Base-by-base conservation (phyloP, 2,113 vertebrate species). In the Leptosomus discolor region DNA sequence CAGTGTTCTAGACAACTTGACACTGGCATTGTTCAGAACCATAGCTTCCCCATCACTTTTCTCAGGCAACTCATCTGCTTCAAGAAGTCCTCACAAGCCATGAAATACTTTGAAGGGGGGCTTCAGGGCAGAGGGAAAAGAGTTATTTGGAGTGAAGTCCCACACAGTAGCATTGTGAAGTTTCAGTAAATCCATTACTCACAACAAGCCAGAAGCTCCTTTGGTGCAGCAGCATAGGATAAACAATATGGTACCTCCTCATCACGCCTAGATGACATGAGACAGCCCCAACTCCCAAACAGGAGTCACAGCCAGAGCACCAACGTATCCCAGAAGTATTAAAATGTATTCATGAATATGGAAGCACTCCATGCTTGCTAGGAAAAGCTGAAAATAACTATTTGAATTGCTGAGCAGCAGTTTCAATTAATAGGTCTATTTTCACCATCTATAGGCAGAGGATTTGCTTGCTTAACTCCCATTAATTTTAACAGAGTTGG, bases 381-480 rank as follows among this genome's bases (percentile, higher is more conserved):
- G 51, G 79, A 75, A 83, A 83, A 78, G 75, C 88, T 85, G 73
- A 75, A 91, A 96, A 96, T 86, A 81, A 87, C 73, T 46, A 36
- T 87, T 8, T 65, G 48, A 96, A 79, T 57, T 60, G 83, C 86
- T 92, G 86, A 94, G 70, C 83, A 87, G 91, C 79, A 78, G 43
- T 68, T 97, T 91, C 80, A 92, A 91, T 94, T 91, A 95, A 95
- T 20, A 85, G 61, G 65, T 90, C 86, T 73, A 69, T 94, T 97
- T 95, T 95, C 70, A 78, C 67, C 65, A 65, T 43, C 69, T 54
- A 58, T 9, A 32, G 69, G 81, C 76, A 94, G 30, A 70, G 27
- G 80, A 90, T 95, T 95, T 92, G 84, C 94, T 94, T 71, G 48
- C 60, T 79, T 90, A 88, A 87, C 68, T 58, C 58, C 79, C 58